Base-by-base conservation (phyloP, 2,113 vertebrate species). In the Perca fluviatilis region DNA sequence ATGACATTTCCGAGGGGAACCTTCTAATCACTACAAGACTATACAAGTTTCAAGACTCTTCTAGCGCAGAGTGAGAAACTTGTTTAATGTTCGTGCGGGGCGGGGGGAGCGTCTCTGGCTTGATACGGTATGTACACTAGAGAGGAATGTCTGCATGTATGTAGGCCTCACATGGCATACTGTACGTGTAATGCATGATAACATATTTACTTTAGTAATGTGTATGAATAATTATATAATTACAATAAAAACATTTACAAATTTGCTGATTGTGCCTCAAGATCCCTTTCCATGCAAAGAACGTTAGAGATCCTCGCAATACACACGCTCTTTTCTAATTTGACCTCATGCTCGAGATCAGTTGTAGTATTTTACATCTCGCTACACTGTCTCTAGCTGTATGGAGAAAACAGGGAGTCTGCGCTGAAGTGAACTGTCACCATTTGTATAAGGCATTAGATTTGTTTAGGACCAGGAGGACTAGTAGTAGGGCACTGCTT, bases 211-310 rank as follows among this genome's bases (percentile, higher is more conserved):
- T 91, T 90, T 85, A 90, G 75, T 88, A 60, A 83, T 90, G 90
- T 93, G 85, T 89, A 94, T 84, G 93, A 81, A 92, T 94, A 90
- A 84, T 92, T 93, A 94, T 90, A 93, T 93, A 91, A 92, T 87
- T 92, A 96, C 91, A 91, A 90, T 94, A 94, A 89, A 92, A 93
- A 96, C 94, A 95, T 95, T 94, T 95, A 95, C 92, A 95, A 93
- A 94, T 94, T 90, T 57, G 70, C 83, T 90, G 90, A 91, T 92
- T 93, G 92, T 93, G 93, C 90, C 90, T 92, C 89, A 6, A 80
- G 85, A 80, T 95, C 86, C 85, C 68, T 81, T 75, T 87, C 84
- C 93, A 94, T 95, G 95, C 94, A 92, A 89, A 92, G 85, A 90
- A 90, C 84, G 83, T 88, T 53, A 51, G 89, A 92, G 85, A 89